A percentile compares a stretch with the other conserved stretches of the same genome.
Conservation (phyloP, 2,797 vertebrate genomes). For the Rhyacichthys aspro region DNA sequence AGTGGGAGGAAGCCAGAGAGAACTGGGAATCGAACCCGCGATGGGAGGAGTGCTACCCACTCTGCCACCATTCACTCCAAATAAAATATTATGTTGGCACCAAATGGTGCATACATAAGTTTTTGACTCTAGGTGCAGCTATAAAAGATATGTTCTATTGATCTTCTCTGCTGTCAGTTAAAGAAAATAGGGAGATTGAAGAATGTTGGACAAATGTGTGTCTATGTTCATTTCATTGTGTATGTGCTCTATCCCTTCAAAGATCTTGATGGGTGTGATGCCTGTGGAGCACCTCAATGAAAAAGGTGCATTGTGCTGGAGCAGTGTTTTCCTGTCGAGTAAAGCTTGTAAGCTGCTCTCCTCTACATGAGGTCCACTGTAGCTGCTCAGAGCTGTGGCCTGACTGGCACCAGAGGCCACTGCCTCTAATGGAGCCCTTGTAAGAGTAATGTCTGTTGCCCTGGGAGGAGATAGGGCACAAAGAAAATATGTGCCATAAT, state of each 20-base stretch:
- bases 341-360: constrained; percentile 71
- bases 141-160: constrained; percentile 53
- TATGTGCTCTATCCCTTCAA: constrained; percentile 28
- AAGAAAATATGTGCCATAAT: constrained; percentile 39
- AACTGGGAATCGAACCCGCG: no score
- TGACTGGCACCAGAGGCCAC: constrained; percentile 64
- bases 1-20: no score
- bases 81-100: no score
- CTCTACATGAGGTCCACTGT: constrained; percentile 73
- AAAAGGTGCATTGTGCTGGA: constrained; percentile 80
- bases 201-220: constrained; percentile 10
- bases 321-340: constrained; percentile 71
- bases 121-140: constrained; percentile 47
- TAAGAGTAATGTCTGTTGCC: constrained; percentile 34
- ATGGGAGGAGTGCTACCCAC: no score
- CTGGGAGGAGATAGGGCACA: constrained; percentile 39
- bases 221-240: constrained; percentile 2
- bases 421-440: constrained; percentile 43
- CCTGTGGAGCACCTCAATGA: constrained; percentile 55
- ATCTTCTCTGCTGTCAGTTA: constrained; percentile 58
- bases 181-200: constrained; percentile 53
- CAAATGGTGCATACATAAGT: constrained; percentile 15
- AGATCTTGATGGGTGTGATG: constrained; percentile 55
- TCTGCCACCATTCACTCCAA: no score
- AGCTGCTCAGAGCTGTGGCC: constrained; percentile 67